Conservation (phyloP, 2,888 invertebrate species). For the Hyposoter didymator region DNA sequence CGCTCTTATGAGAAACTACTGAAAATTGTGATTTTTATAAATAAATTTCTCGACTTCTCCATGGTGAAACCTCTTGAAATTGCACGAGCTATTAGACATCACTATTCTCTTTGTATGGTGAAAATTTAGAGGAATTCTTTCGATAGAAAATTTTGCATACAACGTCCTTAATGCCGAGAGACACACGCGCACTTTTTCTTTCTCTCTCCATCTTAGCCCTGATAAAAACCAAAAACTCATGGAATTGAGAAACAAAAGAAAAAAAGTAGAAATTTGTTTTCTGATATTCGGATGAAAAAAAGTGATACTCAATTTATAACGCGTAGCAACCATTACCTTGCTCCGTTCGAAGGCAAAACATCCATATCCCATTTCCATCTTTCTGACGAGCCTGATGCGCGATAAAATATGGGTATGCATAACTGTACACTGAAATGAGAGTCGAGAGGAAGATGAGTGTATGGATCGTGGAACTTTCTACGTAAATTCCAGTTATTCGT, state of each 20-base stretch:
- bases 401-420: constrained; percentile 34
- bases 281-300: background rate
- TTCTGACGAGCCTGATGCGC: background rate
- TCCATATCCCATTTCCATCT: constrained; percentile 15
- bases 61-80: too few species aligned
- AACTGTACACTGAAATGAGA: constrained; percentile 38
- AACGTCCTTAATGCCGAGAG: too few species aligned
- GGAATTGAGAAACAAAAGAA: background rate
- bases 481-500: constrained; percentile 63
- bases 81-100: too few species aligned
- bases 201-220: background rate
- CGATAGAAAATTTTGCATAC: too few species aligned
- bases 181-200: background rate
- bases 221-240: background rate
- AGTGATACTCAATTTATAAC: background rate
- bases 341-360: background rate
- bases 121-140: too few species aligned
- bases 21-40: too few species aligned
- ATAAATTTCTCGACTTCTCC: too few species aligned
- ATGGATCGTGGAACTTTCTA: constrained; percentile 50
- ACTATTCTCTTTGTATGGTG: too few species aligned
- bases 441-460: constrained; percentile 35
- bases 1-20: too few species aligned
- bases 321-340: background rate
- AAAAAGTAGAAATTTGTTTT: background rate